Evolutionary conservation across 2,797 vertebrate species (phyloP).

Genomic region (Malurus leucopterus): DNA sequence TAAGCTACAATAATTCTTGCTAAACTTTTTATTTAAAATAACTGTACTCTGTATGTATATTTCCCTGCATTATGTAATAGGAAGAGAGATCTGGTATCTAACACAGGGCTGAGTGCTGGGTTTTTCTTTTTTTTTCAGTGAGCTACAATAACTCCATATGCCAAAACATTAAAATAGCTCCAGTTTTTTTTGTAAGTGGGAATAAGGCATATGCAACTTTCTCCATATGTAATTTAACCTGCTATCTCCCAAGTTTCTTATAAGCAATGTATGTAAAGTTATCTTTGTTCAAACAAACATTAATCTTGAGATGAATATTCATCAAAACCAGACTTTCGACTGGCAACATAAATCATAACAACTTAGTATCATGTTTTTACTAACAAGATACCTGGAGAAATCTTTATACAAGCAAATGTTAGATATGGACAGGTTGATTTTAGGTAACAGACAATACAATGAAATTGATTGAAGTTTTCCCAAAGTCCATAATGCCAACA

Average conservation of each 20-base stretch:
- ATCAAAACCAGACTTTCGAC: background rate
- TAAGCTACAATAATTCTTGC: background rate
- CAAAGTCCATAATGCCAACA: background rate
- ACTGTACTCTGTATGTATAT: conserved; percentile 10
- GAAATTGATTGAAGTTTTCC: background rate
- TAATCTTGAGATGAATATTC: background rate
- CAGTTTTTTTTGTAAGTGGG: conserved; percentile 12
- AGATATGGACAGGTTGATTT: background rate
- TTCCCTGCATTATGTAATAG: conserved; percentile 21
- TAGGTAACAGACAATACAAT: background rate
- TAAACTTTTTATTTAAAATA: conserved; percentile 39
- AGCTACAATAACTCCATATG: conserved; percentile 45
- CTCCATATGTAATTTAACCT: conserved; percentile 3
- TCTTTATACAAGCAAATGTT: background rate
- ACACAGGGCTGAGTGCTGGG: background rate
- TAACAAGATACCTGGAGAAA: background rate
- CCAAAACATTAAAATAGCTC: conserved; percentile 42
- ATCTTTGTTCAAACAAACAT: background rate
- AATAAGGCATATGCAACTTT: conserved; percentile 18
- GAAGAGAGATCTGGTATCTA: conserved; percentile 31
- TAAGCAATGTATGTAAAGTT: background rate
- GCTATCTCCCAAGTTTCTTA: background rate
- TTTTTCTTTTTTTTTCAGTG: background rate
- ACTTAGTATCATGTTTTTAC: background rate
- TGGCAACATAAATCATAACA: background rate